Evolutionary conservation across 2,797 vertebrate species (phyloP), one percentile per base, ranked within the genome.

Genomic region (Peromyscus melanophrys): DNA sequence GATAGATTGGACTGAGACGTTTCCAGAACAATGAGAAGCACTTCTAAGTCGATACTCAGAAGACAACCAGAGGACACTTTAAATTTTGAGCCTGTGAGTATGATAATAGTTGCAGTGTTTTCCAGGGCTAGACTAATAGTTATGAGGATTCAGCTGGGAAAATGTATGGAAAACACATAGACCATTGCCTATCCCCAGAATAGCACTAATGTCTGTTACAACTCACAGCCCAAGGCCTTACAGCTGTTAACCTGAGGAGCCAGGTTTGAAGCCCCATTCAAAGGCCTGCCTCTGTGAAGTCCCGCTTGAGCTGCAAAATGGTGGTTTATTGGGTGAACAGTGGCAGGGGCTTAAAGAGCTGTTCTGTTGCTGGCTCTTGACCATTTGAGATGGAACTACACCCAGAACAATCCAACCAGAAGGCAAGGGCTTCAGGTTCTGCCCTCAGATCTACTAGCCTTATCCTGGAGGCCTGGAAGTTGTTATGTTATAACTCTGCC

Each of bases 81-180:
- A 27, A 75, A 43, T 6, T 6, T 83, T 31, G 59, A 43, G 13
- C 27, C 37, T 63, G 57, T 83, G 59, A 40, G 14, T 43, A 29
- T 31, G 37, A 19, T 31, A 17, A 63, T 31, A 43, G 78, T 25
- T 25, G 16, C 16, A 31, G 25, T 83, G 57, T 37, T 63, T 40
- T 43, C 1, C 23, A 19, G 16, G 81, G 25, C 8, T 63, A 11
- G 57, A 31, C 5, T 4, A 19, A 40, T 19, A 19, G 25, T 29
- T 82, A 1, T 43, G 85, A 89, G 37, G 82, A 91, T 90, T 94
- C 71, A 67, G 59, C 40, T 55, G 75, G 31, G 59, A 78, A 95
- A 57, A 94, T 52, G 1, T 75, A 9, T 23, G 19, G 46, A 31
- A 89, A 84, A 59, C n/a, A 21, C 49, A 49, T n/a, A 76, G 78